These are phyloP conservation scores for Cosmorhoe ocellata DNA, from an alignment of 2,888 invertebrate species.

Conservation along the genomic window DNA sequence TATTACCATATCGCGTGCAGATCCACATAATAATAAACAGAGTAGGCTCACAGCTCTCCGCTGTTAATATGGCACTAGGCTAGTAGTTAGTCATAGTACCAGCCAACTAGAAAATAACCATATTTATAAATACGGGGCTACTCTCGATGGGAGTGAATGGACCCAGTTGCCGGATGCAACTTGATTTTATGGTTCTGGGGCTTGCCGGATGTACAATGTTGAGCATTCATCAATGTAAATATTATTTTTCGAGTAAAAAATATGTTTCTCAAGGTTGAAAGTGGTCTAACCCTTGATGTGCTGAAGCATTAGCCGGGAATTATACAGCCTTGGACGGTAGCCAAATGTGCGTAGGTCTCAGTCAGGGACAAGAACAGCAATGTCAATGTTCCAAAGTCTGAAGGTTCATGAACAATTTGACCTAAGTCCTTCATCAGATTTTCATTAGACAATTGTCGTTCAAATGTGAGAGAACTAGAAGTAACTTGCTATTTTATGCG, in stretches of 20 bases:
- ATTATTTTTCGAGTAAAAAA: too few relatives aligned
- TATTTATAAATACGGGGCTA: too few relatives aligned
- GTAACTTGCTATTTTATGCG: too few relatives aligned
- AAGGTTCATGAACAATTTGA: conserved; percentile 9
- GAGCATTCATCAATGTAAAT: too few relatives aligned
- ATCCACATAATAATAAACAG: conserved; percentile 15
- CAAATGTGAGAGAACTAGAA: not conserved
- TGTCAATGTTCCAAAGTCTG: conserved; percentile 42
- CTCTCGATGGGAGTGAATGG: too few relatives aligned
- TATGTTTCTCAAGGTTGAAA: too few relatives aligned
- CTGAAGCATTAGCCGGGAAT: not conserved
- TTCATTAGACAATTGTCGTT: not conserved
- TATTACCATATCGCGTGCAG: conserved; percentile 72
- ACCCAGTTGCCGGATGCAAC: too few relatives aligned
- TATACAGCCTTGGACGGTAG: conserved; percentile 51
- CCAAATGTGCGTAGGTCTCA: conserved; percentile 39
- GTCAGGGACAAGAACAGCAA: conserved; percentile 33
- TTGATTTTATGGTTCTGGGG: too few relatives aligned
- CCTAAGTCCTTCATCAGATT: conserved; percentile 5
- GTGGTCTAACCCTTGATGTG: not conserved
- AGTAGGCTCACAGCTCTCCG: not conserved
- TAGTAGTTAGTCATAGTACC: too few relatives aligned
- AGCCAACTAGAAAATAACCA: too few relatives aligned
- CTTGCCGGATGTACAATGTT: too few relatives aligned
- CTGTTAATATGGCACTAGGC: not conserved